Base-by-base conservation (phyloP, 2,113 vertebrate species). In the Ailuropoda melanoleuca region DNA sequence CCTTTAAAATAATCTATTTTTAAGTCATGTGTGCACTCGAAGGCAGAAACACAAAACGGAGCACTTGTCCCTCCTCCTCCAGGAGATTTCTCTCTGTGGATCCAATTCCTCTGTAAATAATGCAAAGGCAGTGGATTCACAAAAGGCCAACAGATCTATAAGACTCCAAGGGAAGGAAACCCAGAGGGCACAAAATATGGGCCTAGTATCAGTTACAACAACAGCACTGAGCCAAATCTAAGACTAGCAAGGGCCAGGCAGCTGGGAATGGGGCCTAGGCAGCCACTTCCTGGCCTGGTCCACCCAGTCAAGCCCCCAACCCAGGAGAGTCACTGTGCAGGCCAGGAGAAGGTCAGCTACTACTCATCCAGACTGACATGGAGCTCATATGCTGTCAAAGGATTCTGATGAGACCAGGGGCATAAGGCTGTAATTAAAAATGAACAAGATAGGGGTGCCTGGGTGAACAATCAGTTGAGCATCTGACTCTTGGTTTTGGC, bases 241-340 rank as follows among this genome's bases (percentile, higher is more conserved):
- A 60, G 39, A 4, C 29, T 1, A 0, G 4, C 60, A 26, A 4
- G 13, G 26, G 26, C 37, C 23, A 6, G 39, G 37, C 37, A 21
- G 21, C 60, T 18, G 29, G 46, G 46, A 34, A 77, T 19, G 21
- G 5, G 17, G 24, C 39, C 37, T 4, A 2, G 31, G 39, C 5
- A 23, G 60, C 39, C 60, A 50, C 46, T 4, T 17, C 70, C 82
- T 7, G 6, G 2, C 50, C 70, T 4, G 15, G 9, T 17, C 50
- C 17, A 39, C 8, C 1, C 8, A 29, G 62, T 31, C 14, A 0
- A 13, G 50, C n/a, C 29, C 34, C 84, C 55, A 8, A 8, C 11
- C 15, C 8, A 12, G 34, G 53, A 29, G 0, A 9, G 31, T 1
- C 3, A 4, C 84, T 0, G 6, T 2, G 10, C 58, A 8, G 23